These are phyloP conservation scores for Sycophila sp. DNA, from an alignment of 1,140 invertebrate genomes.

Conservation along the genomic window DNA sequence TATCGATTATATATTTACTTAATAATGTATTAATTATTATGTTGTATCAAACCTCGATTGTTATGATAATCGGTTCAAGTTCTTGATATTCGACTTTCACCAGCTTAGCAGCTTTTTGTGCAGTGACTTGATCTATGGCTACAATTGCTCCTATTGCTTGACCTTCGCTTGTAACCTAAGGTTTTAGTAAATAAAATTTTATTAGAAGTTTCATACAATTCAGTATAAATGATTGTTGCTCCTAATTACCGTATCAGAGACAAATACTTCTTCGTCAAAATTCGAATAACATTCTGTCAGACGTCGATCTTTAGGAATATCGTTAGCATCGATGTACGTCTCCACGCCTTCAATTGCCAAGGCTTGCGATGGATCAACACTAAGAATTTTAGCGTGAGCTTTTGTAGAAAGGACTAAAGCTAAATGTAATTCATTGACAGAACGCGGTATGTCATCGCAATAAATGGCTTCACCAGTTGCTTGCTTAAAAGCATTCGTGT, in stretches of 20 bases:
- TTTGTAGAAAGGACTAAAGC: conserved; percentile 81
- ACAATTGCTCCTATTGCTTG: conserved; percentile 83
- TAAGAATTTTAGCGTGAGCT: conserved; percentile 82
- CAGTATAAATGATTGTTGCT: no score
- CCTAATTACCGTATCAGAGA: conserved; percentile 69
- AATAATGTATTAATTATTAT: background rate
- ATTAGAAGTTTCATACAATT: conserved; percentile 49
- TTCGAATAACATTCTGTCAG: conserved; percentile 72
- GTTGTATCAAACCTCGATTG: conserved; percentile 73
- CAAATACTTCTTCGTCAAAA: conserved; percentile 85
- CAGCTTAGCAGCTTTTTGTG: conserved; percentile 78
- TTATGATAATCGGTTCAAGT: conserved; percentile 76
- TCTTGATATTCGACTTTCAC: conserved; percentile 82
- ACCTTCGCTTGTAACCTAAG: conserved; percentile 77
- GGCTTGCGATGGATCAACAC: conserved; percentile 78
- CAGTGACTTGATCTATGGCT: conserved; percentile 76
- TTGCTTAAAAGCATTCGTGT: conserved; percentile 89
- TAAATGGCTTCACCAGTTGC: conserved; percentile 92
- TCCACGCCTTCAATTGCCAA: conserved; percentile 78
- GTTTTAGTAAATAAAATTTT: background rate
- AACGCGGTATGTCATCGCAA: conserved; percentile 85
- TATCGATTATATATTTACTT: no score
- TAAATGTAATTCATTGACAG: conserved; percentile 80
- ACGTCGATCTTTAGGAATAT: conserved; percentile 72
- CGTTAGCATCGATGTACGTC: conserved; percentile 77